Base-by-base conservation (phyloP, 2,888 invertebrate species). In the Caenorhabditis afra region DNA sequence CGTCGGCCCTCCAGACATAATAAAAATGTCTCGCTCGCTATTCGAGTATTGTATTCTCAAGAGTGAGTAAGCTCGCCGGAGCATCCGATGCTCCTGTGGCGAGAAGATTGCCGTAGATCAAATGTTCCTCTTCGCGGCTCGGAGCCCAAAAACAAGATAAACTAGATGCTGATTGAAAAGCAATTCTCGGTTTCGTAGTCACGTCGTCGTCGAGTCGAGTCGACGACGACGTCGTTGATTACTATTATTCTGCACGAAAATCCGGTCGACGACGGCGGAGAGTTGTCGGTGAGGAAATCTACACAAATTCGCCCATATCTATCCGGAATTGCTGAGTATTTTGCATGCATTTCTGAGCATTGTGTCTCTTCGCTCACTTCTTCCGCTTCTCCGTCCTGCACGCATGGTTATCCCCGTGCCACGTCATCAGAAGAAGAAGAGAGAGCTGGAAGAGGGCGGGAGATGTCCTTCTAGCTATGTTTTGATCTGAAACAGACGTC, bases 291-390 rank as follows among this genome's bases (percentile, higher is more conserved):
- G n/a, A 37, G 23, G n/a, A 67, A 67, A 67, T 67, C 59, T 44
- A 59, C 68, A 47, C 50, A 50, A 59, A 49, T 57, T 57, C 37
- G 49, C 22, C 29, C 39, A 49, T 52, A 44, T 53, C 44, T 57
- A 58, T 29, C 29, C 44, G 44, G 68, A 68, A 68, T 68, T 61
- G 59, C 49, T 68, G 59, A 70, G 70, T 62, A 62, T 70, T 70
- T 70, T 55, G 55, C 70, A 68, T 68, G 68, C 70, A 61, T 62
- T 70, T 70, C 39, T 62, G 52, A 62, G 59, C 70, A 55, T 39
- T 62, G 53, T 55, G 20, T 37, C 44, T 68, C 29, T 23, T 41
- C 44, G 5, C 20, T 4, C 7, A 18, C 44, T 53, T 37, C 29
- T 45, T 49, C 23, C 44, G 10, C 20, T 18, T 39, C 22, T 20